Evolutionary conservation across 2,888 invertebrate species (phyloP).

Genomic region (Corbicula japonica): DNA sequence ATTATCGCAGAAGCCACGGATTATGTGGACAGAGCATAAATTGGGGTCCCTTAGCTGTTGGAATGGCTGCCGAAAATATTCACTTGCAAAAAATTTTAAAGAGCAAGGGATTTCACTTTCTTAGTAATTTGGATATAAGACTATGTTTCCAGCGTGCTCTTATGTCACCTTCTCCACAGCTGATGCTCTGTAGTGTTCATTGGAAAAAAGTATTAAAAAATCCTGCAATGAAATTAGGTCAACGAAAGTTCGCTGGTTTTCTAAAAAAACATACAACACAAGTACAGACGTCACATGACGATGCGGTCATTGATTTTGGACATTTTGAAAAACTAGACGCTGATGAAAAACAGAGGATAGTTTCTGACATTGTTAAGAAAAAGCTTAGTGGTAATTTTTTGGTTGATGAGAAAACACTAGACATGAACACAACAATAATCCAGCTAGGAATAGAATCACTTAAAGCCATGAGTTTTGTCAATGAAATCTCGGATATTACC

Average conservation of each 20-base stretch:
- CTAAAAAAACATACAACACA: conserved; percentile 1
- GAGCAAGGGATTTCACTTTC: conserved; percentile 36
- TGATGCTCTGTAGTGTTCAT: conserved; percentile 34
- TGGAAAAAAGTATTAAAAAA: conserved; percentile 6
- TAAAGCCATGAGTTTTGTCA: conserved; percentile 65
- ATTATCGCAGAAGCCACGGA: conserved; percentile 58
- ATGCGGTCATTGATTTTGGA: not conserved
- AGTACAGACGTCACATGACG: not conserved
- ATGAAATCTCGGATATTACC: conserved; percentile 32
- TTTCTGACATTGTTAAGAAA: conserved; percentile 8
- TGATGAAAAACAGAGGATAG: conserved; percentile 22
- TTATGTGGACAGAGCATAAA: conserved; percentile 74
- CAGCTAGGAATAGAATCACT: conserved; percentile 72
- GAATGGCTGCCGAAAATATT: conserved; percentile 58
- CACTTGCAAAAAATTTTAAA: conserved; percentile 24
- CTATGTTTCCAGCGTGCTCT: conserved; percentile 41
- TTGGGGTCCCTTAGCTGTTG: conserved; percentile 73
- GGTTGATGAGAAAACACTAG: conserved; percentile 45
- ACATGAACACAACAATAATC: conserved; percentile 46
- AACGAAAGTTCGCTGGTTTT: conserved; percentile 9
- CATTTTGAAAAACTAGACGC: conserved; percentile 29
- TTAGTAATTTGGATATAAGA: conserved; percentile 38
- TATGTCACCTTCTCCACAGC: conserved; percentile 12
- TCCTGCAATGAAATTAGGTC: not conserved
- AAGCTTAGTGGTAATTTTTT: conserved; percentile 51